Conservation (phyloP, 2,797 vertebrate species). For the Crenuchus spilurus region DNA sequence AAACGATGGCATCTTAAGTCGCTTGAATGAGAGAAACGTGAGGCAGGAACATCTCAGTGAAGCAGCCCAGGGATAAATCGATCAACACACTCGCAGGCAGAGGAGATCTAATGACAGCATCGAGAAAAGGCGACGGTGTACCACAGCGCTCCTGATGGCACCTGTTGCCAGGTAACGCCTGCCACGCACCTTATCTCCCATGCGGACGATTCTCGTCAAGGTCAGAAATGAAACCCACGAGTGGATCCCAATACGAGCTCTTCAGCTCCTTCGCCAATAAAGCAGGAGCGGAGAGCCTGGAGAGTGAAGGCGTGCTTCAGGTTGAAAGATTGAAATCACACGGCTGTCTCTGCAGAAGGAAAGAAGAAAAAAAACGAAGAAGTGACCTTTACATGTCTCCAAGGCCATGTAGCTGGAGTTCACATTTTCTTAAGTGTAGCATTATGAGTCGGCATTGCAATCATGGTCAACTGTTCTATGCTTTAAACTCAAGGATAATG, state of each 20-base stretch:
- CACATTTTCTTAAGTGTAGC: background rate
- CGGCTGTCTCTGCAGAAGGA: background rate
- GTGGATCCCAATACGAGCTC: conserved; percentile 11
- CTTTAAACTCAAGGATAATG: background rate
- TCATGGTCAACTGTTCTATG: background rate
- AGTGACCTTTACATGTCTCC: conserved; percentile 17
- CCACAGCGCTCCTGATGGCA: conserved; percentile 3
- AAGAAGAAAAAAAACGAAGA: background rate
- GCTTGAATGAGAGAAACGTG: background rate
- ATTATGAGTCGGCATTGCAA: conserved; percentile 4
- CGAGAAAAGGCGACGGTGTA: background rate
- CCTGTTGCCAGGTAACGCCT: conserved; percentile 57
- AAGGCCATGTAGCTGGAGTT: conserved; percentile 12
- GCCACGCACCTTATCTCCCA: conserved; percentile 30
- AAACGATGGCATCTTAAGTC: background rate
- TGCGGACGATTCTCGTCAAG: conserved; percentile 32
- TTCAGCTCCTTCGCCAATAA: conserved; percentile 15
- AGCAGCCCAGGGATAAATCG: conserved; percentile 31
- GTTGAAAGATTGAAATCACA: conserved; percentile 25
- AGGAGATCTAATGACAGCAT: conserved; percentile 27
- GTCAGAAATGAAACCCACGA: conserved; percentile 28
- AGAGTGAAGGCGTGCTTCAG: conserved; percentile 7
- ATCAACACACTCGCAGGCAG: conserved; percentile 14
- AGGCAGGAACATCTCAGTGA: conserved; percentile 21
- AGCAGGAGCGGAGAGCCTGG: background rate